phyloP scores from a whole-genome alignment of 2,113 vertebrate species.

The Lophius piscatorius region DNA sequence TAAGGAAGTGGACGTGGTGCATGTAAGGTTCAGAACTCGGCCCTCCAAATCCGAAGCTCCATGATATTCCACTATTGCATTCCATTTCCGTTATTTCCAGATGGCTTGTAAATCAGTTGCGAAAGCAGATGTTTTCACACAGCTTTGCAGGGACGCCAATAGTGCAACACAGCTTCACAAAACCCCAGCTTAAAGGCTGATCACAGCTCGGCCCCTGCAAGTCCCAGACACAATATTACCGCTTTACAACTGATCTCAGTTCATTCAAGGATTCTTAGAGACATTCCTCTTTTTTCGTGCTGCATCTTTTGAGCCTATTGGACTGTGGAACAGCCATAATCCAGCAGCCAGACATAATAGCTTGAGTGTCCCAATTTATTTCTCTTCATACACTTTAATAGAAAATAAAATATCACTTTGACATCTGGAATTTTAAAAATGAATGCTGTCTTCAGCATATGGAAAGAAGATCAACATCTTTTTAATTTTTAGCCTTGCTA shows the following conservation, averaged over 20 bases:
- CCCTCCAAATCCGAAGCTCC: conserved; percentile 22
- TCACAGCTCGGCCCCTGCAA: conserved; percentile 32
- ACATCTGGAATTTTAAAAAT: conserved; percentile 74
- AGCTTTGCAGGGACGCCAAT: conserved; percentile 52
- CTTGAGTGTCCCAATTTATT: not conserved
- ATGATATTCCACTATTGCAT: conserved; percentile 16
- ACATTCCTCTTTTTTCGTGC: conserved; percentile 48
- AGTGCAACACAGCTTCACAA: conserved; percentile 52
- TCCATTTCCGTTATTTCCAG: conserved; percentile 36
- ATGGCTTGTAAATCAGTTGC: conserved; percentile 38
- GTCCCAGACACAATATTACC: conserved; percentile 64
- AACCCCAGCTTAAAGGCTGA: conserved; percentile 44
- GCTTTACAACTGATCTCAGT: conserved; percentile 57
- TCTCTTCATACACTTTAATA: conserved; percentile 25
- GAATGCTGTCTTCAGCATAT: conserved; percentile 61
- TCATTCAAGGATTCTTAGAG: conserved; percentile 45
- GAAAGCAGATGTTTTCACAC: conserved; percentile 66
- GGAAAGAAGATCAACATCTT: conserved; percentile 55
- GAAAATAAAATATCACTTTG: conserved; percentile 43
- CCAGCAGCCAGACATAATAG: too few relatives aligned
- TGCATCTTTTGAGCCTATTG: conserved; percentile 50
- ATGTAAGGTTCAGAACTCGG: conserved; percentile 32
- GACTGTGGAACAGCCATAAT: conserved; percentile 20
- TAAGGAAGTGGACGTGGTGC: conserved; percentile 30
- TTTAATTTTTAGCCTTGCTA: conserved; percentile 31